Base-by-base conservation (phyloP, 1,140 invertebrate species). In the Papilio aristodemus region DNA sequence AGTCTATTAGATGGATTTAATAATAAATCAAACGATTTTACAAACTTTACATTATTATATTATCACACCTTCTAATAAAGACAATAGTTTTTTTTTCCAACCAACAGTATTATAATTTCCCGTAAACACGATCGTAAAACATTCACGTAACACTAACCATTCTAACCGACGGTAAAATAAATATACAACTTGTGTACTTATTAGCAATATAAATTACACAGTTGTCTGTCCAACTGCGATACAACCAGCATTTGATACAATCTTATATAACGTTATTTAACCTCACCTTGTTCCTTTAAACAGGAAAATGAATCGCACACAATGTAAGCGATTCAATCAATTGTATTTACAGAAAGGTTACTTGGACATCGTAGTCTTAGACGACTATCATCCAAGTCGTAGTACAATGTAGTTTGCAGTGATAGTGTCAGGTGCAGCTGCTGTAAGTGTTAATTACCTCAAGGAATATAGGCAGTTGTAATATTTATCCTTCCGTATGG, bases 181-280 rank as follows among this genome's bases (percentile, higher is more conserved):
- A 37, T 62, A 62, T 14, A 38, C 27, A 62, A 62, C 36, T 37
- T 39, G 14, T 36, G 7, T 37, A 66, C 41, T 46, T 46, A 66
- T 66, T 66, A 50, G 63, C 63, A 50, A 66, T 66, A 66, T 66
- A 46, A 66, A 46, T 50, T 66, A 66, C 43, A 66, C n/a, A 32
- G 63, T 66, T 66, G 39, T 50, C 22, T 46, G 32, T 60, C 32
- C 17, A 36, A 62, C 36, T 36, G 59, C 57, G 57, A 25, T 6
- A 6, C n/a, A 1, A 60, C 36, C 9, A 62, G 9, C 32, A 13
- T 17, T 60, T 60, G 27, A 62, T 50, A 50, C 22, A 43, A 32
- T 39, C n/a, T 50, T 50, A 66, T 32, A 10, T 46, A 50, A 66
- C 43, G 43, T 46, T 66, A 46, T 9, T 14, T 36, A 66, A 62